Conservation (phyloP, 2,797 vertebrate species). For the Mustela erminea region DNA sequence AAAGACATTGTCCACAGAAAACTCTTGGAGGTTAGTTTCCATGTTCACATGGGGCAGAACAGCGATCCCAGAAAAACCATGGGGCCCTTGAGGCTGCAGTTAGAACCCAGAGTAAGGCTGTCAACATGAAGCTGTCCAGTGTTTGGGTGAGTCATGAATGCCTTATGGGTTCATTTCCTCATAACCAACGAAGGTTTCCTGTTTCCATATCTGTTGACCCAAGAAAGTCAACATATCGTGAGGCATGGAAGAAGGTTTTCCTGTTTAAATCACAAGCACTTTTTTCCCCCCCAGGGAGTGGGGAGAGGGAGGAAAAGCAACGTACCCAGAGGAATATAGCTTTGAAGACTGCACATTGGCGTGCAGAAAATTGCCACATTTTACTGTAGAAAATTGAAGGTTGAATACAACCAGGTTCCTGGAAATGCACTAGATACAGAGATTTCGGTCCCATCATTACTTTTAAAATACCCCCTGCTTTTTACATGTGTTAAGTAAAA, state of each 20-base stretch:
- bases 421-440: background rate
- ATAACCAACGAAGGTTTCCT: too few species aligned
- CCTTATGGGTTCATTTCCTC: background rate
- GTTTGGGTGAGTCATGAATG: background rate
- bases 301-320: background rate
- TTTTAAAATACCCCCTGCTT: background rate
- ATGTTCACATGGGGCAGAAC: background rate
- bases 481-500: background rate
- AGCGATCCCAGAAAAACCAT: too few species aligned
- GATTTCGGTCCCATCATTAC: background rate
- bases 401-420: background rate
- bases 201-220: background rate
- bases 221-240: background rate
- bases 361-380: background rate
- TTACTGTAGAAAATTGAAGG: background rate
- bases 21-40: too few species aligned
- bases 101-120: background rate
- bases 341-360: too few species aligned
- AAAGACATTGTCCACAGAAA: background rate
- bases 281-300: background rate
- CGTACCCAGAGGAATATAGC: rapidly evolving
- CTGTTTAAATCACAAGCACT: background rate
- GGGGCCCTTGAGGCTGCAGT: too few species aligned
- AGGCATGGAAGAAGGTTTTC: background rate
- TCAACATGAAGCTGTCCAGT: background rate